These are phyloP conservation scores for Sisor rabdophorus DNA, from an alignment of 2,113 vertebrate genomes.

Conservation along the genomic window DNA sequence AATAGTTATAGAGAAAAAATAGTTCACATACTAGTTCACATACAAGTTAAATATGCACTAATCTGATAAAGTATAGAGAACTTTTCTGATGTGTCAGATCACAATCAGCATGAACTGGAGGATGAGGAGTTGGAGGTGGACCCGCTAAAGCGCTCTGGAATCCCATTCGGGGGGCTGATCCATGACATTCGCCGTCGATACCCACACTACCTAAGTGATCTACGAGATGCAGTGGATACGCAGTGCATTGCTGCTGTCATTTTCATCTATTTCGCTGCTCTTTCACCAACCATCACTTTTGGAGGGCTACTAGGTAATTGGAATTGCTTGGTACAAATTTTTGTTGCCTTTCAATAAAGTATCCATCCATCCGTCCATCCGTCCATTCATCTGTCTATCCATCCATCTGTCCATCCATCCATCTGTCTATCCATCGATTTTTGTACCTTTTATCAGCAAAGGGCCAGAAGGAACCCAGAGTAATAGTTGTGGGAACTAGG, in stretches of 20 bases:
- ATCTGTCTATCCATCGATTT: no score
- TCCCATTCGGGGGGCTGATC: slow-evolving; percentile 89
- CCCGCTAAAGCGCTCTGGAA: slow-evolving; percentile 84
- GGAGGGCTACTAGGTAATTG: slow-evolving; percentile 91
- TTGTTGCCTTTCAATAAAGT: neutral
- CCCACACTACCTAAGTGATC: slow-evolving; percentile 87
- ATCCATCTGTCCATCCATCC: no score
- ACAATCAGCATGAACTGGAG: slow-evolving; percentile 76
- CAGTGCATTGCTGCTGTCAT: slow-evolving; percentile 92
- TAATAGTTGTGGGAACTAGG: no score
- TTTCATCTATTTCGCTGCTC: slow-evolving; percentile 97
- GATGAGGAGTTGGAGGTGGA: slow-evolving; percentile 81
- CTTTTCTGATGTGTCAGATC: slow-evolving; percentile 56
- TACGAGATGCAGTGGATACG: slow-evolving; percentile 86
- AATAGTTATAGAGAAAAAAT: no score
- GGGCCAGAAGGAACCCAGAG: no score
- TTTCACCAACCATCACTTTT: slow-evolving; percentile 96
- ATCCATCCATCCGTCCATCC: neutral
- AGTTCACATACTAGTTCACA: neutral
- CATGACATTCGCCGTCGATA: slow-evolving; percentile 91
- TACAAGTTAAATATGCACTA: neutral
- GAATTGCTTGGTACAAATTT: neutral
- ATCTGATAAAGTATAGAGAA: neutral
- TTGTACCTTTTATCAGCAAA: no score
- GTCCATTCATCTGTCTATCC: no score